phyloP scores from a whole-genome alignment of 2,888 invertebrate species.

The Ennomos erosarius region DNA sequence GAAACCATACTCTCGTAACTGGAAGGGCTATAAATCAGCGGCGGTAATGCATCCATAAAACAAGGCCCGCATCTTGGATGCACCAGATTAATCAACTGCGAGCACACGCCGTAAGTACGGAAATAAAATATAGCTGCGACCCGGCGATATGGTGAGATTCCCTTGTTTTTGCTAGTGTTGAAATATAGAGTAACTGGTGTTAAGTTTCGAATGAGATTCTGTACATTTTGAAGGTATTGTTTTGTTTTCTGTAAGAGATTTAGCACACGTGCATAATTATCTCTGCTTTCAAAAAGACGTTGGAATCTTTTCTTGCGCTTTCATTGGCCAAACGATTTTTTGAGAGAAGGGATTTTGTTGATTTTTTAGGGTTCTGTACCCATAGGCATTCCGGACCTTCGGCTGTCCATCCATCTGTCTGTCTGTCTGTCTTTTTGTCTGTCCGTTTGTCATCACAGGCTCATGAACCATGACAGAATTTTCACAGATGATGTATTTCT shows the following conservation, averaged over 20 bases:
- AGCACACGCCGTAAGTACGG: conserved; percentile 31
- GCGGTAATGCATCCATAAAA: conserved; percentile 49
- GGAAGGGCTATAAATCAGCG: conserved; percentile 43
- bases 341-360: no score
- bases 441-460: no score
- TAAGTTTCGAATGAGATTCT: conserved; percentile 34
- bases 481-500: no score
- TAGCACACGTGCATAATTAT: no score
- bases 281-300: no score
- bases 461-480: no score
- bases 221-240: conserved; percentile 8
- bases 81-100: conserved; percentile 51
- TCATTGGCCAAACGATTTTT: no score
- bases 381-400: no score
- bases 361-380: no score
- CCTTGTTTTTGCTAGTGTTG: conserved; percentile 28
- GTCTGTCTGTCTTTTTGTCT: no score
- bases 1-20: conserved; percentile 24
- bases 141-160: conserved; percentile 31
- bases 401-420: no score
- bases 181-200: conserved; percentile 20
- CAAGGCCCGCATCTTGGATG: conserved; percentile 44
- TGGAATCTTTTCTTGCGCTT: no score
- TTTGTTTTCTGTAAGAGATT: neutral
- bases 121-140: conserved; percentile 37